Evolutionary conservation across 2,888 invertebrate genomes (phyloP), one percentile per base, ranked within the genome.

Genomic region (Plebejus argus): DNA sequence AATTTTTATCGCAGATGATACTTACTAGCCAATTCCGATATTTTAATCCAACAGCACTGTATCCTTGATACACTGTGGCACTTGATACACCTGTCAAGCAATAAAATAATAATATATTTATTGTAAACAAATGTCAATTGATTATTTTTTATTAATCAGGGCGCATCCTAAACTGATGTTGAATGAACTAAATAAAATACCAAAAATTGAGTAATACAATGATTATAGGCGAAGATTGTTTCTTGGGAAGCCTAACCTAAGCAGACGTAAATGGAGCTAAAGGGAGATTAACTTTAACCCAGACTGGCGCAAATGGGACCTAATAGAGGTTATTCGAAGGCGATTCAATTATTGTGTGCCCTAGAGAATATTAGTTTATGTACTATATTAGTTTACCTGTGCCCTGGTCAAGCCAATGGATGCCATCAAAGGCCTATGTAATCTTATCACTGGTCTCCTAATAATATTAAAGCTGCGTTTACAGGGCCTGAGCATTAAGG

Each of bases 371-470:
- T 66, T 28, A 28, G 15, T 66, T 66, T 28, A 28, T 66, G 5
- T 20, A 66, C 23, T 61, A 28, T 66, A 66, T 28, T 66, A 66
- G 66, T 28, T 66, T 28, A 66, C 66, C 66, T 66, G 66, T 28
- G 28, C 66, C 28, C 28, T 66, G 28, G 66, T 66, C 66, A 20
- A 49, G 53, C 18, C 53, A 28, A 66, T 66, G 15, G 28, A 28
- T 28, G 66, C 15, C 28, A 28, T 28, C 66, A 66, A 66, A 66
- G 66, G 66, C 28, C 66, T 66, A 15, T n/a, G n/a, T 28, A 61
- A 61, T 61, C 61, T 61, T 28, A 66, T 66, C 66, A 66, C 66
- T 28, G 58, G 58, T 66, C 66, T 28, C 5, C 23, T 28, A 28
- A 66, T 66, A 66, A 66, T 15, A 28, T 66, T 66, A 66, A 12